phyloP scores from a whole-genome alignment of 1,140 invertebrate species.

The Daktulosphaira vitifoliae region DNA sequence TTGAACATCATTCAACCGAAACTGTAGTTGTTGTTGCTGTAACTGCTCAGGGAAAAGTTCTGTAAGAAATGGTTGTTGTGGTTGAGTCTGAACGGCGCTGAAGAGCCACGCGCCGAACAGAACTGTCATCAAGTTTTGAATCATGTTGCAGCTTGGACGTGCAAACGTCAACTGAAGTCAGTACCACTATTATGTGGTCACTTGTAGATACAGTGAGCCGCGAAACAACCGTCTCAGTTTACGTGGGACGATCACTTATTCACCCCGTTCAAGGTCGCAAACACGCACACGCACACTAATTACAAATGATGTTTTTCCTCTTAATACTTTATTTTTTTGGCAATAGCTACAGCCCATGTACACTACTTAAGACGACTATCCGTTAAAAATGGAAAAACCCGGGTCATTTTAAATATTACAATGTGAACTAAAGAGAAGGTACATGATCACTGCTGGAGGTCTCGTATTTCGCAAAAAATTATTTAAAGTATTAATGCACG shows the following conservation, averaged over 20 bases:
- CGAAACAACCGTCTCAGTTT: not conserved
- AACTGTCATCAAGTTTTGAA: not conserved
- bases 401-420: too few species aligned
- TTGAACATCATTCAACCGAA: constrained; percentile 37
- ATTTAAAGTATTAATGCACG: too few species aligned
- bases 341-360: too few species aligned
- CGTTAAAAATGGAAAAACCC: too few species aligned
- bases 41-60: constrained; percentile 41
- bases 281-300: too few species aligned
- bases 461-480: too few species aligned
- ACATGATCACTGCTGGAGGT: too few species aligned
- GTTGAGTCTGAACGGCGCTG: not conserved
- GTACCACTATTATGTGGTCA: not conserved
- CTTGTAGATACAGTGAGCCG: not conserved
- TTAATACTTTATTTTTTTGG: too few species aligned
- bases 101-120: not conserved
- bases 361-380: too few species aligned
- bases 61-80: constrained; percentile 24
- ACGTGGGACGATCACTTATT: constrained; percentile 26
- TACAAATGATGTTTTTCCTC: too few species aligned
- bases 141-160: constrained; percentile 9
- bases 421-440: too few species aligned
- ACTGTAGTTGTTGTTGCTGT: constrained; percentile 40
- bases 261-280: not conserved
- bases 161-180: constrained; percentile 22